Percentiles rank a stretch among this genome's conserved stretches.
These are phyloP conservation scores for Diphyllodes magnificus DNA, from an alignment of 2,113 vertebrate genomes.

Conservation along the genomic window DNA sequence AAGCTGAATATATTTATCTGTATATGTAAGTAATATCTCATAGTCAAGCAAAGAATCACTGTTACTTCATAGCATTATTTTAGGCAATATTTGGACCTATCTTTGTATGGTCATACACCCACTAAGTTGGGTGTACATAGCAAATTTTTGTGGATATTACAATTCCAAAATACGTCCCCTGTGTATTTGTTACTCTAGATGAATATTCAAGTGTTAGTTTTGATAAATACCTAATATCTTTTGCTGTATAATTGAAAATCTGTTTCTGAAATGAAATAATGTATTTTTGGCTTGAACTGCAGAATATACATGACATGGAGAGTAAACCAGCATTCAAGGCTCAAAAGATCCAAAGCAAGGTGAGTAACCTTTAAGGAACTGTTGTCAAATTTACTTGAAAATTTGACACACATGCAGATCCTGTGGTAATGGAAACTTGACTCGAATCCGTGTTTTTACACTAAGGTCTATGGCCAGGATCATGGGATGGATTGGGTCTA, in stretches of 20 bases:
- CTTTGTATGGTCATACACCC: neutral
- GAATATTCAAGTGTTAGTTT: neutral
- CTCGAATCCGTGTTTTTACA: neutral
- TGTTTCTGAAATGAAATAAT: neutral
- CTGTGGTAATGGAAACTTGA: neutral
- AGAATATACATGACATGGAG: neutral
- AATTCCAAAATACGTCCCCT: neutral
- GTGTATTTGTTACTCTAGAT: neutral
- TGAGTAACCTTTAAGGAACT: neutral
- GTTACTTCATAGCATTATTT: neutral
- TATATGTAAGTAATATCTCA: neutral
- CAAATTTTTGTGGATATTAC: neutral
- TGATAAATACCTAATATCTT: neutral
- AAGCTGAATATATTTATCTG: neutral
- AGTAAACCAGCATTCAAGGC: constrained; percentile 8
- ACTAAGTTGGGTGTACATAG: neutral
- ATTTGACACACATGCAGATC: neutral
- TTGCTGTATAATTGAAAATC: neutral
- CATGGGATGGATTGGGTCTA: neutral
- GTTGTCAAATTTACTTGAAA: neutral
- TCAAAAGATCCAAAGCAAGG: constrained; percentile 44
- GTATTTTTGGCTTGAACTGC: neutral
- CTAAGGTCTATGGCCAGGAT: neutral
- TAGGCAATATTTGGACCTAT: neutral
- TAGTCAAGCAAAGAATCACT: neutral